These are phyloP conservation scores for Hylyphantes graminicola DNA, from an alignment of 1,140 invertebrate genomes.

Conservation along the genomic window DNA sequence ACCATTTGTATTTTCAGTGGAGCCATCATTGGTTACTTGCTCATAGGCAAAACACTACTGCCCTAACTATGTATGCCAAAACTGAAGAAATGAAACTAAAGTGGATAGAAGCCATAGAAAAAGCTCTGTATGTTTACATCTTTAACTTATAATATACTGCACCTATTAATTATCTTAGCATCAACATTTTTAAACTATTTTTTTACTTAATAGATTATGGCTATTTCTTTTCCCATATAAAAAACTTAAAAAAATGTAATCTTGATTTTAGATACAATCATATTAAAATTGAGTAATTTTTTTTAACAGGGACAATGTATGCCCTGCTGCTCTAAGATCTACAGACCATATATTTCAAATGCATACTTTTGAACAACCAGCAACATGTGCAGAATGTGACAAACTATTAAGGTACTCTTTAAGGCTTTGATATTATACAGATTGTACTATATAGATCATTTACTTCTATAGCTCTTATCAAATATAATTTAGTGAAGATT, in stretches of 20 bases:
- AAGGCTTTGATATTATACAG: no score
- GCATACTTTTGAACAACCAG: slow-evolving; percentile 85
- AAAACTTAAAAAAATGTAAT: neutral
- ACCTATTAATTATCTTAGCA: neutral
- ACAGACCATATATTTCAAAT: slow-evolving; percentile 90
- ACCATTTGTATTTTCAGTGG: slow-evolving; percentile 73
- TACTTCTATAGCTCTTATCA: no score
- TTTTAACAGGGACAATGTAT: slow-evolving; percentile 82
- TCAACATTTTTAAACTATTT: neutral
- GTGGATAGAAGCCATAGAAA: slow-evolving; percentile 91
- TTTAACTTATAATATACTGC: neutral
- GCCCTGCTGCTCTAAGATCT: slow-evolving; percentile 79
- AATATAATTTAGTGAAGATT: no score
- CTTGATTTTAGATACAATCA: slow-evolving; percentile 52
- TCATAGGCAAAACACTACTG: slow-evolving; percentile 81
- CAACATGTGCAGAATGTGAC: slow-evolving; percentile 83
- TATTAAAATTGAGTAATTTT: slow-evolving; percentile 30
- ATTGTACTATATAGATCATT: no score
- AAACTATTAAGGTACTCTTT: slow-evolving; percentile 85
- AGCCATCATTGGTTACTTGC: slow-evolving; percentile 86
- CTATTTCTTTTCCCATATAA: neutral
- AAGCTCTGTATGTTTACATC: slow-evolving; percentile 81
- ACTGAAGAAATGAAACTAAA: slow-evolving; percentile 87
- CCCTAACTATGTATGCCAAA: slow-evolving; percentile 90
- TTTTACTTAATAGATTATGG: neutral